phyloP scores from a whole-genome alignment of 2,113 vertebrate genomes.

The Ciconia stormi region DNA sequence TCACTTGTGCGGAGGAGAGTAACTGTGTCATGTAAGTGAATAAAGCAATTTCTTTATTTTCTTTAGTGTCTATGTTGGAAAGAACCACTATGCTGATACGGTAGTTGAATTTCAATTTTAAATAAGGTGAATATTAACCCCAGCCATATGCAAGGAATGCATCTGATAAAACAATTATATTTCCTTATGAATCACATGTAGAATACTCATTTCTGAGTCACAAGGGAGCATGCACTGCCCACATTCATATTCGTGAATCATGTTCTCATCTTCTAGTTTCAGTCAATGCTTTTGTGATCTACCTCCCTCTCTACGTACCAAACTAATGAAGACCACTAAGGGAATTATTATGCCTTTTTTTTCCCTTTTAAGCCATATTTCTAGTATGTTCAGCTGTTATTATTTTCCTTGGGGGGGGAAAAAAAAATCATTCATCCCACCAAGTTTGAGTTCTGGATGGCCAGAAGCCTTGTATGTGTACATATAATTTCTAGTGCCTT shows the following conservation, averaged over 20 bases:
- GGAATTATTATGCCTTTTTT: background rate
- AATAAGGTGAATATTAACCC: conserved; percentile 25
- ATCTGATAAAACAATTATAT: conserved; percentile 44
- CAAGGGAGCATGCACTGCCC: conserved; percentile 1
- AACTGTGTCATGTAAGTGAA: background rate
- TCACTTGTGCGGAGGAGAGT: background rate
- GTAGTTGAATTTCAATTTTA: conserved; percentile 15
- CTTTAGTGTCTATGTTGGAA: background rate
- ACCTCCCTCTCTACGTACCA: background rate
- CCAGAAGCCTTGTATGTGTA: background rate
- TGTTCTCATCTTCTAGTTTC: background rate
- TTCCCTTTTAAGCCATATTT: background rate
- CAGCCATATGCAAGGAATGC: background rate
- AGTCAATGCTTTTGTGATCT: background rate
- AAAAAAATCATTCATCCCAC: background rate
- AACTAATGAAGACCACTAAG: background rate
- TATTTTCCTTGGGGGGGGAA: background rate
- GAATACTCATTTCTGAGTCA: conserved; percentile 48
- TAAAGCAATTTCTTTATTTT: conserved; percentile 5
- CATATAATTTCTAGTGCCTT: background rate
- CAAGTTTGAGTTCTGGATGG: background rate
- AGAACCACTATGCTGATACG: background rate
- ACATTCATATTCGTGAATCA: conserved; percentile 35
- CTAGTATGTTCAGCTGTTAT: background rate
- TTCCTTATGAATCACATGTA: conserved; percentile 33